Conservation (phyloP, 2,888 invertebrate genomes). For the Microctonus hyperodae region DNA sequence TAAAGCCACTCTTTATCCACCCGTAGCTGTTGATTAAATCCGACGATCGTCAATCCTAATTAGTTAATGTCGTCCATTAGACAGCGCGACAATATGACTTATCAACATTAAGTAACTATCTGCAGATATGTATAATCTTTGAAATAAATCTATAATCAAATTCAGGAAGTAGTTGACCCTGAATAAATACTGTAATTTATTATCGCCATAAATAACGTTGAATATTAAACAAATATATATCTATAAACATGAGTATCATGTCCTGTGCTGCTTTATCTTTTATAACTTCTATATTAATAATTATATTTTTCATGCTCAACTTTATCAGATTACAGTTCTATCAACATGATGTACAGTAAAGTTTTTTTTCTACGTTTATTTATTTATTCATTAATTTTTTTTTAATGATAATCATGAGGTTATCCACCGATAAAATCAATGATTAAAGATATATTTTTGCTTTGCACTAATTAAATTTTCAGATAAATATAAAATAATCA, state of each 20-base stretch:
- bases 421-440: not conserved
- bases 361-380: not conserved
- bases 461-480: too few relatives aligned
- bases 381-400: not conserved
- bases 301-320: not conserved
- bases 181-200: slow-evolving; percentile 23
- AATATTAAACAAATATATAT: not conserved
- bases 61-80: not conserved
- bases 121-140: not conserved
- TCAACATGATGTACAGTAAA: not conserved
- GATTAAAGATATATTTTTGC: not conserved
- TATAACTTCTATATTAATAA: not conserved
- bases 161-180: slow-evolving; percentile 17
- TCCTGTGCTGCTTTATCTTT: not conserved
- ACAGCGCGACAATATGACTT: not conserved
- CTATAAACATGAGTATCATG: not conserved
- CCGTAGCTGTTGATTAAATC: not conserved
- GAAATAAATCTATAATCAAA: slow-evolving; percentile 10
- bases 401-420: not conserved
- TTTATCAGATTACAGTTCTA: not conserved
- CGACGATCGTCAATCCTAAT: slow-evolving; percentile 5
- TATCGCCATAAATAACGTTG: slow-evolving; percentile 3
- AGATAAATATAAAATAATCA: too few relatives aligned
- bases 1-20: not conserved
- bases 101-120: not conserved